Percentiles rank a stretch among this genome's conserved stretches.
Evolutionary conservation across 2,797 vertebrate genomes (phyloP).

Genomic region (Hafferia zeledoni): DNA sequence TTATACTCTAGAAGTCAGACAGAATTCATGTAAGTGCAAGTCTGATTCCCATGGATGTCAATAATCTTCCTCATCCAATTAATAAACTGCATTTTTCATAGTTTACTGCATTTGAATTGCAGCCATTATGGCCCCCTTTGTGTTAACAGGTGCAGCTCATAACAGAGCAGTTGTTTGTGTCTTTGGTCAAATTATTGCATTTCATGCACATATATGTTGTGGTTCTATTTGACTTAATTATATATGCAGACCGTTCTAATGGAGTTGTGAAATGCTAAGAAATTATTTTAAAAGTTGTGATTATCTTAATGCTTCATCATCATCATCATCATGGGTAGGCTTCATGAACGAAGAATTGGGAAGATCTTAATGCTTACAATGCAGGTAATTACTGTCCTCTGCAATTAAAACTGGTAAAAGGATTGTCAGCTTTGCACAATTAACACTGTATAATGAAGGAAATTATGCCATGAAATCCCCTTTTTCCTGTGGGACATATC

Average conservation of each 20-base stretch:
- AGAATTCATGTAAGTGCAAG: neutral
- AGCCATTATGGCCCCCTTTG: neutral
- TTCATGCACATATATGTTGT: neutral
- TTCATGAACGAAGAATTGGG: no score
- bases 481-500: neutral
- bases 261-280: neutral
- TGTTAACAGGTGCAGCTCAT: neutral
- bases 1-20: neutral
- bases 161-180: neutral
- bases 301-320: neutral
- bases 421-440: neutral
- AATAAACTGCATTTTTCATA: neutral
- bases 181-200: neutral
- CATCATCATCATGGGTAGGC: no score
- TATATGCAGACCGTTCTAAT: neutral
- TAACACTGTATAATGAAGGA: neutral
- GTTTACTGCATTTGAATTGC: neutral
- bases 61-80: neutral
- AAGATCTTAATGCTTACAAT: neutral
- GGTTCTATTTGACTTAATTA: neutral
- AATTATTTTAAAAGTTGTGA: neutral
- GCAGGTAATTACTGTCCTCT: neutral
- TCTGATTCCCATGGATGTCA: neutral
- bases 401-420: neutral
- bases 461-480: neutral